Evolutionary conservation across 2,113 vertebrate species (phyloP), one percentile per base, ranked within the genome.

Genomic region (Festucalex cinctus): DNA sequence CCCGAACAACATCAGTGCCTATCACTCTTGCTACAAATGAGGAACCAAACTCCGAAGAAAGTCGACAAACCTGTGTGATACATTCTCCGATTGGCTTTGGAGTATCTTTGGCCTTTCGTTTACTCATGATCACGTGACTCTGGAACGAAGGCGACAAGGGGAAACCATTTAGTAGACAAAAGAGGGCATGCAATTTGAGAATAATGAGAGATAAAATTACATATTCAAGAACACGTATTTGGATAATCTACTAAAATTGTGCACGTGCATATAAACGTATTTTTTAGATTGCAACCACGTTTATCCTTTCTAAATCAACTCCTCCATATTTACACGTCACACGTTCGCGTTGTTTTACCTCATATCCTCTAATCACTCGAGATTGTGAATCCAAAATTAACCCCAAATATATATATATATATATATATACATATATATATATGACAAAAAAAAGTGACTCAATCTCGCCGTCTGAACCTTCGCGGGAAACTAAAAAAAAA

Each of bases 1-100:
- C 10, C 9, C n/a, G 17, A 1, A 44, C 17, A 1, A 44, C 17
- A 32, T 13, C 9, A 46, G 43, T 17, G 20, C 14, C 24, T 44
- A 39, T 63, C n/a, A 26, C 12, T 17, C n/a, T 26, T 22, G 36
- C 10, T 43, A 59, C 19, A 36, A 59, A 36, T n/a, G 9, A 36
- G 19, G 17, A n/a, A 20, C 7, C 14, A 9, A 24, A 22, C 12
- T 17, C 10, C 13, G 9, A 16, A 62, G 20, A 62, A 43, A 62
- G 37, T 24, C 48, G 24, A 89, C 93, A 72, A 57, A 97, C 97
- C 95, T 95, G 87, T 36, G 90, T 91, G 80, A 98, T 82, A 73
- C 90, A 93, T 74, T 95, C 93, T 63, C 84, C 83, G 0, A 77
- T 70, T 12, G 90, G 53, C 54, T 79, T 70, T n/a, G 12, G 85